A percentile compares a stretch with the other conserved stretches of the same genome.
Conservation (phyloP, 2,888 invertebrate genomes). For the Tethea ocularis region DNA sequence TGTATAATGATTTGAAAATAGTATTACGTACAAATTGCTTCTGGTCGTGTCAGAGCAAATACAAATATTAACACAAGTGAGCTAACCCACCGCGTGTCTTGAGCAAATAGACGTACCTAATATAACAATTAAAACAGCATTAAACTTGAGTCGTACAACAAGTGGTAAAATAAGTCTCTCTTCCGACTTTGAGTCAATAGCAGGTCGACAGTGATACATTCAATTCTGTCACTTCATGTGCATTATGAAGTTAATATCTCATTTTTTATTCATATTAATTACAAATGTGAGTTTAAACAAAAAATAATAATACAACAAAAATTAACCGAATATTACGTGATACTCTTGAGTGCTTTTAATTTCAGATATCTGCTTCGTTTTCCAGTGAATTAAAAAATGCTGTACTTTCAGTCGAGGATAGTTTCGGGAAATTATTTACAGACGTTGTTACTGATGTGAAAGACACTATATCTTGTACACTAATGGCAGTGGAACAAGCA, state of each 20-base stretch:
- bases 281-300: constrained; percentile 44
- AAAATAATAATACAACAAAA: not conserved
- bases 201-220: constrained; percentile 2
- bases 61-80: not conserved
- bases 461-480: constrained; percentile 65
- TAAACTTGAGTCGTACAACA: not conserved
- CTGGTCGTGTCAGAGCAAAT: not conserved
- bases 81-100: not conserved
- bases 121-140: not conserved
- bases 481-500: constrained; percentile 64
- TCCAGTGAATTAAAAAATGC: constrained; percentile 56
- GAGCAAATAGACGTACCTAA: not conserved
- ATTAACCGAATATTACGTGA: not conserved
- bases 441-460: constrained; percentile 66
- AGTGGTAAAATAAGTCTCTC: not conserved
- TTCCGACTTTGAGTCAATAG: too few relatives aligned
- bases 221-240: constrained; percentile 19
- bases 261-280: constrained; percentile 39
- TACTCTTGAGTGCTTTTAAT: constrained; percentile 26
- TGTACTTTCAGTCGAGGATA: constrained; percentile 53
- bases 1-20: not conserved
- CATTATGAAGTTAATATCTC: constrained; percentile 41
- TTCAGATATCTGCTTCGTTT: constrained; percentile 64
- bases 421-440: constrained; percentile 61
- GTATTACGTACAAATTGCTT: not conserved